Evolutionary conservation across 35 echinoderm and acorn worm species (phyloP).

Genomic region (Patiria miniata): DNA sequence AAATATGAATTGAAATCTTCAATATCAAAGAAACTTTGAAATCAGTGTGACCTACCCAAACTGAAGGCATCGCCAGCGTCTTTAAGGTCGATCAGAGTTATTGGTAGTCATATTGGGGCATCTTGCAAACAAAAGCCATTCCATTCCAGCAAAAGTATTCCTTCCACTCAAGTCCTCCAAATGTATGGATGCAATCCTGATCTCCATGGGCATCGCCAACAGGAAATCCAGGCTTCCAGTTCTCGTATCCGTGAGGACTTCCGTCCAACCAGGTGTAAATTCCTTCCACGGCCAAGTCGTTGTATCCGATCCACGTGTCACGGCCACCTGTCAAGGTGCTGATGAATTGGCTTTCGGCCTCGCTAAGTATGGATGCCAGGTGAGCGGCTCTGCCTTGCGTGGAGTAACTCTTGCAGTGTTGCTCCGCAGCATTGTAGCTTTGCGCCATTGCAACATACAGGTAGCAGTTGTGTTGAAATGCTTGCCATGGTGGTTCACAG

Average conservation of each 20-base stretch:
- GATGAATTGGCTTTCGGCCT: neutral
- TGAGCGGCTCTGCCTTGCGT: neutral
- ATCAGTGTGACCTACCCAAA: too few species aligned
- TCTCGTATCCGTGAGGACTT: neutral
- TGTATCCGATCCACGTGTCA: constrained; percentile 12
- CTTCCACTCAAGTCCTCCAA: neutral
- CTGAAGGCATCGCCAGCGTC: too few species aligned
- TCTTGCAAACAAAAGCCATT: constrained; percentile 1
- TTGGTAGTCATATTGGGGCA: neutral
- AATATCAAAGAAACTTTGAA: too few species aligned
- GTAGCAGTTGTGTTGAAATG: neutral
- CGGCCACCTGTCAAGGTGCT: neutral
- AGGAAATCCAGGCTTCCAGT: neutral
- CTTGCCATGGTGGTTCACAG: constrained; percentile 1
- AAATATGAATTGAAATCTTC: too few species aligned
- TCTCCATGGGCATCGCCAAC: neutral
- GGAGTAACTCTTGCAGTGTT: neutral
- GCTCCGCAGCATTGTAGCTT: neutral
- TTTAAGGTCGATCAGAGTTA: too few species aligned
- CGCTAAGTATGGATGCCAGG: neutral
- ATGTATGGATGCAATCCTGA: neutral
- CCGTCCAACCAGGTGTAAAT: constrained; percentile 5
- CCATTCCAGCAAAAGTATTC: neutral
- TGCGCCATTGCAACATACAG: neutral
- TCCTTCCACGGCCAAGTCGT: constrained; percentile 8